Base-by-base conservation (phyloP, 2,888 invertebrate genomes). In the Atethmia centrago region DNA sequence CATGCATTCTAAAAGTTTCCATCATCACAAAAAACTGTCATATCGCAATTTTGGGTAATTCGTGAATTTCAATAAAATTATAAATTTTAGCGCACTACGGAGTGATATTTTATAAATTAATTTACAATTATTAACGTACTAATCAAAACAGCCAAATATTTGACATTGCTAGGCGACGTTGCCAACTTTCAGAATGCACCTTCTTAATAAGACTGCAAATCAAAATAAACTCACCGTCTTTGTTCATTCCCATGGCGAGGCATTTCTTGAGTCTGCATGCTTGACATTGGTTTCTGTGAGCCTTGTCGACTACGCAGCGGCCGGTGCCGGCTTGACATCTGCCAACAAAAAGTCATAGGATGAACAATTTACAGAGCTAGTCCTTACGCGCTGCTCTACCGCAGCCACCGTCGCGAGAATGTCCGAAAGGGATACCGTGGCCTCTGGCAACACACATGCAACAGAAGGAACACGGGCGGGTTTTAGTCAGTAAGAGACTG, bases 251-350 rank as follows among this genome's bases (percentile, higher is more conserved):
- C 99, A 99, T 99, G 84, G 98, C 97, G 86, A 99, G 97, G 94
- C 99, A 99, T 96, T 99, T 99, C 97, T 99, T 99, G 86, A 99
- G 97, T 62, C 99, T 97, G 94, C 99, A 99, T 0, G 99, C 99
- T 93, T 99, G 99, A 93, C 99, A 99, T 93, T 99, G 99, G 95
- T 99, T 99, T 84, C 99, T 97, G 94, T 99, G 99, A 0, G 99
- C 99, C 93, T 99, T 99, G 97, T 99, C 99, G 66, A 99, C 99
- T 79, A 99, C 97, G 92, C 99, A 99, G 69, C 98, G 97, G 4
- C 99, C 99, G 0, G 99, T 99, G 51, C 99, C 99, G 0, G 99
- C 99, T 96, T 99, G 99, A 93, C 99, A 99, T 97, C 99, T 99
- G 96, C 10, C 92, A 56, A 85, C 63, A 86, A 87, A 64, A 61